Conservation (phyloP, 2,888 invertebrate species). For the Camponotus fellah region DNA sequence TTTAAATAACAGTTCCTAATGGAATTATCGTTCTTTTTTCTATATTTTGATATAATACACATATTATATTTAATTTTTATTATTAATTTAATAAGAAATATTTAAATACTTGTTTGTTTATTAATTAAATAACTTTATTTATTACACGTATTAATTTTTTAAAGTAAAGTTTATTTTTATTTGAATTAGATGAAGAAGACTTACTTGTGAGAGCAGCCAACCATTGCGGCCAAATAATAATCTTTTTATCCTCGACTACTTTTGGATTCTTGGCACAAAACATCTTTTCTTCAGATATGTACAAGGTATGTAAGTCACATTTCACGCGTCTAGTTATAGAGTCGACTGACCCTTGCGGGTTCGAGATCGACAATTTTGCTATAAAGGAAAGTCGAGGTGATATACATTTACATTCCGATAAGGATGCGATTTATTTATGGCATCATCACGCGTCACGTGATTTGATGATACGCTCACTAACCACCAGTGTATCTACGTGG, state of each 20-base stretch:
- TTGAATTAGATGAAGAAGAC: constrained; percentile 20
- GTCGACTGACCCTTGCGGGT: constrained; percentile 35
- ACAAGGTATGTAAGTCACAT: constrained; percentile 35
- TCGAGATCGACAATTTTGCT: background rate
- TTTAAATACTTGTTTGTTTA: background rate
- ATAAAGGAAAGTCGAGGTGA: constrained; percentile 56
- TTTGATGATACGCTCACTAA: constrained; percentile 47
- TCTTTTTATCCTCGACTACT: constrained; percentile 10
- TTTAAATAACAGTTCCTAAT: background rate
- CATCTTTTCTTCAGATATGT: constrained; percentile 52
- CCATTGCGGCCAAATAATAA: constrained; percentile 77
- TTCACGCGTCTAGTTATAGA: constrained; percentile 43
- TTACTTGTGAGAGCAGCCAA: constrained; percentile 76
- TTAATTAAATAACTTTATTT: background rate
- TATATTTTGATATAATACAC: background rate
- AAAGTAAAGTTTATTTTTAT: constrained; percentile 3
- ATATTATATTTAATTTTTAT: background rate
- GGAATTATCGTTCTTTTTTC: background rate
- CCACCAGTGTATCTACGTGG: constrained; percentile 40
- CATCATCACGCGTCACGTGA: constrained; percentile 27
- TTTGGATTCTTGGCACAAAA: constrained; percentile 56
- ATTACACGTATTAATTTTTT: background rate
- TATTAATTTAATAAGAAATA: constrained; percentile 1
- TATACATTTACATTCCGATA: constrained; percentile 71
- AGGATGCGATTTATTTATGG: constrained; percentile 70